Percentiles rank a stretch among this genome's conserved stretches.
Conservation (phyloP, 1,140 invertebrate genomes). For the Trichonephila inaurata region DNA sequence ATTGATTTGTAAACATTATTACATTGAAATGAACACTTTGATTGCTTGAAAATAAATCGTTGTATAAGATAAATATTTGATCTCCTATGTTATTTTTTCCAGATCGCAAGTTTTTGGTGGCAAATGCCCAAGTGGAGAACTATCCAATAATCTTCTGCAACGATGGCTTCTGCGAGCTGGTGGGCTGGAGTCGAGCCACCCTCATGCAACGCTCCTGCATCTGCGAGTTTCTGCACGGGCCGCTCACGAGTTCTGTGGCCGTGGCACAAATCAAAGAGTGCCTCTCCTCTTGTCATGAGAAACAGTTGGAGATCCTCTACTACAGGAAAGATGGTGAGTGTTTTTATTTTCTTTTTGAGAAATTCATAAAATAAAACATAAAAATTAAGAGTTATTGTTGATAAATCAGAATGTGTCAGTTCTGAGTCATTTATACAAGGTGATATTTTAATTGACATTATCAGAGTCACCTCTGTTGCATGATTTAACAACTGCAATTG, state of each 20-base stretch:
- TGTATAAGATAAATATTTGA: no score
- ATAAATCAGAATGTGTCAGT: no score
- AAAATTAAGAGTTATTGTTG: no score
- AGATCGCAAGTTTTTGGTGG: constrained; percentile 93
- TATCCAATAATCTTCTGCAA: constrained; percentile 93
- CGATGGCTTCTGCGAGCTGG: constrained; percentile 91
- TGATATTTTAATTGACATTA: no score
- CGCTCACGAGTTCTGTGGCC: constrained; percentile 87
- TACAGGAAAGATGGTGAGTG: constrained; percentile 92
- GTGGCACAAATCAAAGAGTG: constrained; percentile 87
- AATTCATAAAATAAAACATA: no score
- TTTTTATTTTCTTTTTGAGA: not conserved
- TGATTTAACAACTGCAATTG: no score
- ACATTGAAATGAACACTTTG: no score
- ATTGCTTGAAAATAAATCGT: no score
- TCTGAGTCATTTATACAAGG: no score
- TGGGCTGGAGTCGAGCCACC: constrained; percentile 87
- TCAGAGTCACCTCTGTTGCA: no score
- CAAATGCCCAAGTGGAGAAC: constrained; percentile 88
- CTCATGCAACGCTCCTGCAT: constrained; percentile 90
- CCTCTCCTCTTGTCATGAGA: constrained; percentile 87
- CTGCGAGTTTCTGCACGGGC: constrained; percentile 91
- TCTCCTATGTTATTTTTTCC: constrained; percentile 73
- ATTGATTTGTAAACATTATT: no score
- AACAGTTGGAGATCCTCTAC: constrained; percentile 90